phyloP scores from a whole-genome alignment of 2,797 vertebrate genomes.

The Spheniscus humboldti region DNA sequence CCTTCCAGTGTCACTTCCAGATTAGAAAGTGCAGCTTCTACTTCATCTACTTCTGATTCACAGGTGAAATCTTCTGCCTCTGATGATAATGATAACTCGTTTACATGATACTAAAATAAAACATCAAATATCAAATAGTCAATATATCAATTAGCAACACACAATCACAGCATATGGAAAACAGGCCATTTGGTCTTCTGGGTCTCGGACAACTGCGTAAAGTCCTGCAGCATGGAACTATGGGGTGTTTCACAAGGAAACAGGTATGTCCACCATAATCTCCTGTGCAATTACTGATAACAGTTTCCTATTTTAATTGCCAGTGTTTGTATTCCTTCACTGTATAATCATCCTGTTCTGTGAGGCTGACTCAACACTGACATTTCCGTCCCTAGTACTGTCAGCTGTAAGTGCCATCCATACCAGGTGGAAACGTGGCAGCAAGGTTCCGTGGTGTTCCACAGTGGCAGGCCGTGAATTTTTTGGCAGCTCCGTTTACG shows the following conservation, averaged over 20 bases:
- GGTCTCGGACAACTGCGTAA: not conserved
- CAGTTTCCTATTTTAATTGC: not conserved
- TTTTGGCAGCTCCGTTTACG: not conserved
- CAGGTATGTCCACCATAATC: not conserved
- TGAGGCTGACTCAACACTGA: not conserved
- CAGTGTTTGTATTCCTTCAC: not conserved
- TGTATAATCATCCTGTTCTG: not conserved
- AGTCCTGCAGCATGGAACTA: not conserved
- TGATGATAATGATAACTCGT: conserved; percentile 86
- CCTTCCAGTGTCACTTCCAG: conserved; percentile 93
- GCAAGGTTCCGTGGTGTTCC: not conserved
- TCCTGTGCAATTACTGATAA: not conserved
- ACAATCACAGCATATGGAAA: not conserved
- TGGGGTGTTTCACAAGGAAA: not conserved
- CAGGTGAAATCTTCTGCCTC: conserved; percentile 78
- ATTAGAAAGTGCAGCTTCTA: conserved; percentile 93
- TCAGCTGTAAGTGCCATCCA: not conserved
- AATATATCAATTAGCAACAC: not conserved
- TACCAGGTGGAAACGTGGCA: not conserved
- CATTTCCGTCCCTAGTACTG: not conserved
- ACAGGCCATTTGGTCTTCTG: not conserved
- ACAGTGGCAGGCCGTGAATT: not conserved
- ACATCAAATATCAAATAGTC: not conserved
- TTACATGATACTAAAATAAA: conserved; percentile 88
- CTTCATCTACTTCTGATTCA: conserved; percentile 92